Base-by-base conservation (phyloP, 2,797 vertebrate species). In the Lacerta viridis region DNA sequence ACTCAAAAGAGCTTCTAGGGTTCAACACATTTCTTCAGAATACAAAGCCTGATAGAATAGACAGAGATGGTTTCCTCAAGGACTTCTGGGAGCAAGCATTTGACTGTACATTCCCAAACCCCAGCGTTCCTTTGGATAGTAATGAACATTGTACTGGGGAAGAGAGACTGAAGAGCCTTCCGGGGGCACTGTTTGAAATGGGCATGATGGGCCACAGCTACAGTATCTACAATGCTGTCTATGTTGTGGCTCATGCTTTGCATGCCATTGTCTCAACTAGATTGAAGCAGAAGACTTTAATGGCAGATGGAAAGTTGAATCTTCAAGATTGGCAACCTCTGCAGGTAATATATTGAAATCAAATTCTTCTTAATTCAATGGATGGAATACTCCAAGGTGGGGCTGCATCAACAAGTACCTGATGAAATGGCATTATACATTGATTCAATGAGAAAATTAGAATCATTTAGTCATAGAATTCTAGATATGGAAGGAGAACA, bases 161-260 rank as follows among this genome's bases (percentile, higher is more conserved):
- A 15, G 80, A 82, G 80, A 43, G 4, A 2, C 25, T 68, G 25
- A 61, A 29, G 25, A 82, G 36, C 25, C 80, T 82, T 27, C 61
- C 64, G 13, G 39, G 36, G 17, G 17, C 80, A 27, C 10, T 43
- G 41, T 81, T 81, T 81, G 80, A 81, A 81, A 81, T 39, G 61
- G 2, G 6, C 10, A 64, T 81, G 20, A 66, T 29, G 13, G 80
- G 80, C 59, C 80, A 81, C 59, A 81, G 80, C 59, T 81, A 81
- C 80, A 81, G 80, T 81, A 64, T 81, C 59, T 81, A 81, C 18
- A 81, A 81, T 81, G 80, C 59, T 81, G 80, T 66, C 5, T 39
- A 81, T 64, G 80, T 36, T 25, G 61, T 64, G 23, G 80, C 80
- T 2, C 33, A 81, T 81, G 59, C 80, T 39, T 81, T 81, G 7